Evolutionary conservation across 2,888 invertebrate species (phyloP), one percentile per base, ranked within the genome.

Genomic region (Drosophila algonquin): DNA sequence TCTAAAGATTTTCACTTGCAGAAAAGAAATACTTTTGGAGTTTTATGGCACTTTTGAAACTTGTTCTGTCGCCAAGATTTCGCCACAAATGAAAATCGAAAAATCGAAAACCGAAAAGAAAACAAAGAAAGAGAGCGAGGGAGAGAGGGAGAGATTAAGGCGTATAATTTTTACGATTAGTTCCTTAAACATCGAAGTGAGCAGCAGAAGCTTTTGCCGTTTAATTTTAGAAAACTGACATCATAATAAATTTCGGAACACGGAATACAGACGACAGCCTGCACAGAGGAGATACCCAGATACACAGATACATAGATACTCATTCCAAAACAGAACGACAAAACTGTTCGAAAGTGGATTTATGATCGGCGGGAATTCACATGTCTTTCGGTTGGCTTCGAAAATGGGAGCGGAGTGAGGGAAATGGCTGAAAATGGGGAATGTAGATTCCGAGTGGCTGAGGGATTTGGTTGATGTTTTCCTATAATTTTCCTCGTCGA

Each of bases 1-100:
- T 80, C 80, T 80, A 79, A 50, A 72, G 57, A 74, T 80, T 80
- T 80, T 80, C 80, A 79, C 80, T 77, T 71, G 46, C 53, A 79
- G n/a, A 75, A 79, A 21, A 46, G 32, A 40, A 32, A 51, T 45
- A 65, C 58, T 53, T 50, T 21, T 53, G n/a, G n/a, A 14, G 40
- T 40, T 40, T 40, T 40, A 40, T n/a, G 40, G 40, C 6, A 40
- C 14, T 40, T 40, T 40, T 7, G 5, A 77, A 80, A 79, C 79
- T 79, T 80, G 80, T 81, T 80, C 80, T 81, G 63, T 68, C 45
- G 52, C n/a, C 24, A 21, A 57, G 79, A 79, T 80, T 80, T 81
- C 79, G 80, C 81, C 65, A 76, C 40, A 40, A 79, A 73, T 73
- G 64, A 75, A 79, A 75, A 75, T 70, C 70, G 30, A 69, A 40